phyloP scores from a whole-genome alignment of 2,113 vertebrate genomes.

The Thamnaconus septentrionalis region DNA sequence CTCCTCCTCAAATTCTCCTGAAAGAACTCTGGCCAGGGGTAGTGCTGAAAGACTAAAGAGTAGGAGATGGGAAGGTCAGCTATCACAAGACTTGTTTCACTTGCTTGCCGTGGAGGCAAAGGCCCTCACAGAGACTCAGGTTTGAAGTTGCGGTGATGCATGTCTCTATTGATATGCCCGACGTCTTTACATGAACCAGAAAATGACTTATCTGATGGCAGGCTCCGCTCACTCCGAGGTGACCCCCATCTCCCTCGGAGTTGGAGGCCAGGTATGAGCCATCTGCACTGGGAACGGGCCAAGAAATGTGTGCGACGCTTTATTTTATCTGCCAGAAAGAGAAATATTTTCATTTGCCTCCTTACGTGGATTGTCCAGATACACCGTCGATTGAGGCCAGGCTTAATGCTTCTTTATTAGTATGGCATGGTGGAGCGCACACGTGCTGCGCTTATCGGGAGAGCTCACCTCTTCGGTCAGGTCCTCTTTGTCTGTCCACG shows the following conservation, averaged over 20 bases:
- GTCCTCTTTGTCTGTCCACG: slow-evolving; percentile 15
- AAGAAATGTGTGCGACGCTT: slow-evolving; percentile 52
- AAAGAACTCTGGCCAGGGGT: slow-evolving; percentile 56
- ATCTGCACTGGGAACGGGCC: slow-evolving; percentile 56
- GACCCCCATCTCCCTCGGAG: slow-evolving; percentile 50
- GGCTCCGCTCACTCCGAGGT: slow-evolving; percentile 76
- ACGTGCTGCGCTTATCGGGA: not conserved
- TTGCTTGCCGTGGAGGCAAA: slow-evolving; percentile 43
- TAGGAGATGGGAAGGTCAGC: slow-evolving; percentile 55
- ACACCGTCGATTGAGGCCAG: slow-evolving; percentile 43
- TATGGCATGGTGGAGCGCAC: slow-evolving; percentile 8
- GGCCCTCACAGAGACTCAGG: slow-evolving; percentile 66
- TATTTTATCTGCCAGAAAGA: slow-evolving; percentile 63
- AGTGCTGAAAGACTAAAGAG: slow-evolving; percentile 77
- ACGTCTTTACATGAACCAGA: slow-evolving; percentile 87
- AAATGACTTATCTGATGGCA: slow-evolving; percentile 86
- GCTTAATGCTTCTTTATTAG: slow-evolving; percentile 27
- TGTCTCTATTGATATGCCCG: slow-evolving; percentile 73
- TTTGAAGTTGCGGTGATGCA: slow-evolving; percentile 78
- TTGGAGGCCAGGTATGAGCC: slow-evolving; percentile 60
- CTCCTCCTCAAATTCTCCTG: slow-evolving; percentile 43
- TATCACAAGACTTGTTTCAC: slow-evolving; percentile 37
- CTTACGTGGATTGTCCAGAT: slow-evolving; percentile 42
- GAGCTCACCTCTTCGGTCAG: slow-evolving; percentile 15
- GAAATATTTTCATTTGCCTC: slow-evolving; percentile 58